phyloP scores from a whole-genome alignment of 2,888 invertebrate genomes.

The Thymelicus acteon region DNA sequence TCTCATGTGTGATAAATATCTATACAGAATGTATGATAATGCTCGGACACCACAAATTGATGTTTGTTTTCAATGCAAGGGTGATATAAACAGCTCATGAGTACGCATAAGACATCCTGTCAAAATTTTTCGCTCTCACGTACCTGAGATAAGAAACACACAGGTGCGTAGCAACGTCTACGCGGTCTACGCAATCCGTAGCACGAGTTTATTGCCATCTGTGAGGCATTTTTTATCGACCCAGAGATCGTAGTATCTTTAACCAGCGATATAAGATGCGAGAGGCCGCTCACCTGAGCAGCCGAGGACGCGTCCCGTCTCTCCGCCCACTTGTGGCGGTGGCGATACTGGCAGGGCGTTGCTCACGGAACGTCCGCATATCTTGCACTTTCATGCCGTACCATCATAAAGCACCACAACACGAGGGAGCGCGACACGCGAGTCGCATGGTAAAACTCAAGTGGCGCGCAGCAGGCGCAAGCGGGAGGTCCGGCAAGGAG shows the following conservation, averaged over 20 bases:
- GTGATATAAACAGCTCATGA: conserved; percentile 22
- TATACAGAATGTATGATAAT: neutral
- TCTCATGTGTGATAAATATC: neutral
- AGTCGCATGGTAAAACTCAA: conserved; percentile 66
- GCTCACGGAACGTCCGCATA: conserved; percentile 82
- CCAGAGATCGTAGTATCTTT: conserved; percentile 72
- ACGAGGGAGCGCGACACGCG: conserved; percentile 74
- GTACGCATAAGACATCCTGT: conserved; percentile 30
- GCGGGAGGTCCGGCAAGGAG: conserved; percentile 54
- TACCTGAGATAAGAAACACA: conserved; percentile 15
- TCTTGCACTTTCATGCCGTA: conserved; percentile 79
- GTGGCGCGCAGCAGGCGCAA: conserved; percentile 44
- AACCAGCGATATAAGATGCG: conserved; percentile 66
- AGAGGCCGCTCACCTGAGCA: conserved; percentile 79
- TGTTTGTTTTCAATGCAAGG: conserved; percentile 16
- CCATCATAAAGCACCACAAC: conserved; percentile 83
- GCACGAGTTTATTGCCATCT: conserved; percentile 46
- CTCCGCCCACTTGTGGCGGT: conserved; percentile 82
- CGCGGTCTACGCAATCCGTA: conserved; percentile 41
- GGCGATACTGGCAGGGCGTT: conserved; percentile 59
- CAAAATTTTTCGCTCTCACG: conserved; percentile 28
- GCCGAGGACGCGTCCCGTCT: conserved; percentile 67
- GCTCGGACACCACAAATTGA: neutral
- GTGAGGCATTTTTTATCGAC: conserved; percentile 68
- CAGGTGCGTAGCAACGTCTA: conserved; percentile 38